Base-by-base conservation (phyloP, 2,797 vertebrate genomes). In the Martes flavigula region DNA sequence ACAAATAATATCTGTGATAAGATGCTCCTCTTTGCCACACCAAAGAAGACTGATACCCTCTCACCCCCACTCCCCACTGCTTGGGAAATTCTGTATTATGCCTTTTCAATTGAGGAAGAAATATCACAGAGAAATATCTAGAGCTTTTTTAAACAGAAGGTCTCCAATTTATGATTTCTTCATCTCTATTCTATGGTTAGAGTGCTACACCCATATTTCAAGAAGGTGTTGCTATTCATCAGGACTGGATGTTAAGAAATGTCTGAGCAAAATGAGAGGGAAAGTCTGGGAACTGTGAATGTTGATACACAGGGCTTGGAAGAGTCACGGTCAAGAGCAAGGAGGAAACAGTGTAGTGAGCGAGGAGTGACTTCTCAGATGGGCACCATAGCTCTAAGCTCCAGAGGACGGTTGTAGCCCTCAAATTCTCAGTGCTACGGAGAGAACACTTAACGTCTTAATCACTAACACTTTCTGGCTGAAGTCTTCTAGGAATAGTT, bases 331-430 rank as follows among this genome's bases (percentile, higher is more conserved):
- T 17, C 14, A 62, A 82, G 56, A 38, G 12, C 23, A 73, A 68
- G 51, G 51, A 46, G 40, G 62, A 30, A 62, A 51, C 43, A 54
- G 3, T 40, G 23, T 12, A 17, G 32, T 8, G 17, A 54, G 40
- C 23, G 17, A 40, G 62, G 46, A 43, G 38, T 46, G 51, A 58
- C 17, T 32, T 40, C 51, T 18, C n/a, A 21, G 48, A 15, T 1
- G 35, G 48, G 1, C 27, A 23, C 7, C 12, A 20, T 0, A 10
- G 48, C 35, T 40, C 14, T 35, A 51, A 23, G 62, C 13, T 17
- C n/a, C 21, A 35, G n/a, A 64, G 32, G 20, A 40, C 3, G 21
- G 15, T 1, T 30, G 2, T 9, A 6, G 25, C 0, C 1, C 11
- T 46, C 15, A 35, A 25, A 94, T 25, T 20, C 51, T 46, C 20